Evolutionary conservation across 53 echinoderm and acorn worm species (phyloP).

Genomic region (Crossaster papposus): DNA sequence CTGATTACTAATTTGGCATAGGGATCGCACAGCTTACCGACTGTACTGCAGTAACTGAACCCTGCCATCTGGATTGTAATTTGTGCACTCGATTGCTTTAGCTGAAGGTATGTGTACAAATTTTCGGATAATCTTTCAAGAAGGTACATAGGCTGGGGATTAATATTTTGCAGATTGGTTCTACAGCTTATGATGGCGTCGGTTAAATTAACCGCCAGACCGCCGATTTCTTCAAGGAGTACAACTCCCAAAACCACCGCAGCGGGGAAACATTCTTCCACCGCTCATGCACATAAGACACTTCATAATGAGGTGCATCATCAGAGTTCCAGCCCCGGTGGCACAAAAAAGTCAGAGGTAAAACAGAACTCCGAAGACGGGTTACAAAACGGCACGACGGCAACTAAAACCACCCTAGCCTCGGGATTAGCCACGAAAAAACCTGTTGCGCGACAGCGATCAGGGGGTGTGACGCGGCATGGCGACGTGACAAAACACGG

Average conservation of each 20-base stretch:
- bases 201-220: not conserved
- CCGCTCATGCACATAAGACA: not conserved
- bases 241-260: not conserved
- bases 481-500: not conserved
- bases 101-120: not conserved
- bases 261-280: not conserved
- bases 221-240: not conserved
- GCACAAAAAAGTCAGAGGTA: not conserved
- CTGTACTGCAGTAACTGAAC: not conserved
- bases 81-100: not conserved
- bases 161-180: not conserved
- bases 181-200: not conserved
- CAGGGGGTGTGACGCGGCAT: not conserved
- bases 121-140: not conserved
- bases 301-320: not conserved
- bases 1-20: conserved; percentile 1
- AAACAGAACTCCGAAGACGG: not conserved
- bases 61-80: not conserved
- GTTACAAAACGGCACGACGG: not conserved
- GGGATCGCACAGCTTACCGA: not conserved
- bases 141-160: too few relatives aligned
- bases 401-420: not conserved
- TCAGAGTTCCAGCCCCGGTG: not conserved
- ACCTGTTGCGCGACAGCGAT: conserved; percentile 34
- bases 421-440: conserved; percentile 1